Percentiles rank a stretch among this genome's conserved stretches.
Evolutionary conservation across 1,140 invertebrate species (phyloP).

Genomic region (Sitophilus oryzae): DNA sequence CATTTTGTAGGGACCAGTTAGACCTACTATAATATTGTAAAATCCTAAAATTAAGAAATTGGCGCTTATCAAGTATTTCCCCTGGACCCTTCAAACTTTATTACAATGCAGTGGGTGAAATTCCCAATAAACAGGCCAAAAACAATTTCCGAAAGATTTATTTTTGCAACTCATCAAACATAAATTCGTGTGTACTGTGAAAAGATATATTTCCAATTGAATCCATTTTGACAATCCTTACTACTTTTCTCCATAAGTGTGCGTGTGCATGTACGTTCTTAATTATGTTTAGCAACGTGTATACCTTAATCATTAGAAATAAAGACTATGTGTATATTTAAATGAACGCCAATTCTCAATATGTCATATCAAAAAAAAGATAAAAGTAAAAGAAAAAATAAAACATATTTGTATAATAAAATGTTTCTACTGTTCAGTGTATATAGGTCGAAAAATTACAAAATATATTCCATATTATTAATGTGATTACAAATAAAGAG

Average conservation of each 20-base stretch:
- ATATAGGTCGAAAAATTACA: constrained; percentile 14
- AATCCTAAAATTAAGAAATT: no score
- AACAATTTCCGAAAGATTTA: no score
- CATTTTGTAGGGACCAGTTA: no score
- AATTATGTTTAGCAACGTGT: constrained; percentile 4
- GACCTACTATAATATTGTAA: no score
- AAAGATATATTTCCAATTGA: no score
- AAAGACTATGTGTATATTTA: constrained; percentile 9
- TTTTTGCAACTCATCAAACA: no score
- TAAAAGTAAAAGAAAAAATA: background rate
- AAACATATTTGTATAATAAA: constrained; percentile 12
- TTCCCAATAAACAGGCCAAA: no score
- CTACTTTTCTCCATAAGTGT: background rate
- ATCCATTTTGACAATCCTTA: background rate
- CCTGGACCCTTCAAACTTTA: no score
- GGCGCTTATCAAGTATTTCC: no score
- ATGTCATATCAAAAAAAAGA: constrained; percentile 8
- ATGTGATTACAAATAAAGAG: background rate
- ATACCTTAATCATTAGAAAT: background rate
- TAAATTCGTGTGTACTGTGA: no score
- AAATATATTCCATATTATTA: constrained; percentile 3
- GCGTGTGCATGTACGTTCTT: background rate
- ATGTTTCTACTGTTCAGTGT: constrained; percentile 14
- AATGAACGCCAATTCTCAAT: constrained; percentile 10
- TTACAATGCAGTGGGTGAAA: no score